phyloP scores from a whole-genome alignment of 2,797 vertebrate genomes.

The Rhabdomys pumilio region DNA sequence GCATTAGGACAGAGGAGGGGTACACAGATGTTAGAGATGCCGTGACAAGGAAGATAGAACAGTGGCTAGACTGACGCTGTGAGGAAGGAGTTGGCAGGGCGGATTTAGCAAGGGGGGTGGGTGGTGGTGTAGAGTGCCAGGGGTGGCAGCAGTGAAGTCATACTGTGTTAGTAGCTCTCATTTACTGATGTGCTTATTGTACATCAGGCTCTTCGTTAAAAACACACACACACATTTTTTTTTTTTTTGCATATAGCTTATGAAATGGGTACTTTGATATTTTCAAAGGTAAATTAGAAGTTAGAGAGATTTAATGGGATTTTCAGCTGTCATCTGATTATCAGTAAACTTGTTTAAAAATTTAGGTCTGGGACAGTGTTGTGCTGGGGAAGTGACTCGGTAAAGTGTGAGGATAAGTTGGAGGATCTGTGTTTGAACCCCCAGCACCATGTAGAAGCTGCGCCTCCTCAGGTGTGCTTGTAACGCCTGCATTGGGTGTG shows the following conservation, averaged over 20 bases:
- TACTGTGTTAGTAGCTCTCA: background rate
- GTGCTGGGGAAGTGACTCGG: background rate
- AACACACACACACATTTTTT: background rate
- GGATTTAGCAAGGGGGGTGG: background rate
- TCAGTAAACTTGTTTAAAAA: conserved; percentile 46
- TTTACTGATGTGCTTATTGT: conserved; percentile 1
- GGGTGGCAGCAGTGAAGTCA: background rate
- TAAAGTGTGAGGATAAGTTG: background rate
- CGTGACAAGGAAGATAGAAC: background rate
- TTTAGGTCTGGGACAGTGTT: background rate
- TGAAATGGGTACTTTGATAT: conserved; percentile 57
- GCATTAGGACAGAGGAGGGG: background rate
- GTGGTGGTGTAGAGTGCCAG: background rate
- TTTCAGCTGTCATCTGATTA: conserved; percentile 37
- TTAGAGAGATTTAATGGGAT: conserved; percentile 60
- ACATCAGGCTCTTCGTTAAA: background rate
- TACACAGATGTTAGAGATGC: background rate
- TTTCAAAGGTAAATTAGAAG: conserved; percentile 21
- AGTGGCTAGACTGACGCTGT: background rate
- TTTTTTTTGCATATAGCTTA: conserved; percentile 12
- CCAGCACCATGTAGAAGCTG: background rate
- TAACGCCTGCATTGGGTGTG: background rate
- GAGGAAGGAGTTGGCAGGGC: conserved; percentile 20
- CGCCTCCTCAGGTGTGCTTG: background rate
- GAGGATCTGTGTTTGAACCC: background rate